Base-by-base conservation (phyloP, 2,888 invertebrate species). In the Alcis repandata region DNA sequence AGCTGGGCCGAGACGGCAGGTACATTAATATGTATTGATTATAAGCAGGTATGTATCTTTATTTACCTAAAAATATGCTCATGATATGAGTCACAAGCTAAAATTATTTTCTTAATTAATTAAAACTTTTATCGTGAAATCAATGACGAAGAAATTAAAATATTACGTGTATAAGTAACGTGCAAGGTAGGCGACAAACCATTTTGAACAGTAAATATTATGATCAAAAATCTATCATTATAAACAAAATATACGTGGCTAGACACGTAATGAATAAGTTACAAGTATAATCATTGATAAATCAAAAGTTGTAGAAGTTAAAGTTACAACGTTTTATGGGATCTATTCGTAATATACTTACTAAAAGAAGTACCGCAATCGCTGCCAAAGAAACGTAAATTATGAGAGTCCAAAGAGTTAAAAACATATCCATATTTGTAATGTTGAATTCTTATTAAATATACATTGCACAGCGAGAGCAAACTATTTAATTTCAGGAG, bases 371-470 rank as follows among this genome's bases (percentile, higher is more conserved):
- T n/a, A 78, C 58, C 38, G 71, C 59, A 69, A 77, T 19, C 54
- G 71, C 79, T 41, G 78, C 74, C 27, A 71, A 43, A 43, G 72
- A 59, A 51, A 78, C 78, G 61, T 85, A 86, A 2, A 80, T 1
- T 51, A 85, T 45, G 46, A 85, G 48, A 20, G 70, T 60, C 66
- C 68, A 79, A 56, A 84, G 9, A 59, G 76, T 36, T 49, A 72
- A 63, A 57, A 74, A 19, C 9, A 84, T 11, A 51, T 84, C 80
- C 86, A 87, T 86, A 20, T 17, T 40, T 36, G 27, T 20, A n/a
- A 13, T 41, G 19, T 33, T 20, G 1, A 6, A 41, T 32, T 49
- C 8, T 51, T 19, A 48, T 13, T 15, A 41, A 36, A 49, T 17
- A 27, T 8, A 33, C 57, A 57, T 62, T 57, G n/a, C 56, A 57